Conservation (phyloP, 2,888 invertebrate species). For the Lasioglossum pauxillum region DNA sequence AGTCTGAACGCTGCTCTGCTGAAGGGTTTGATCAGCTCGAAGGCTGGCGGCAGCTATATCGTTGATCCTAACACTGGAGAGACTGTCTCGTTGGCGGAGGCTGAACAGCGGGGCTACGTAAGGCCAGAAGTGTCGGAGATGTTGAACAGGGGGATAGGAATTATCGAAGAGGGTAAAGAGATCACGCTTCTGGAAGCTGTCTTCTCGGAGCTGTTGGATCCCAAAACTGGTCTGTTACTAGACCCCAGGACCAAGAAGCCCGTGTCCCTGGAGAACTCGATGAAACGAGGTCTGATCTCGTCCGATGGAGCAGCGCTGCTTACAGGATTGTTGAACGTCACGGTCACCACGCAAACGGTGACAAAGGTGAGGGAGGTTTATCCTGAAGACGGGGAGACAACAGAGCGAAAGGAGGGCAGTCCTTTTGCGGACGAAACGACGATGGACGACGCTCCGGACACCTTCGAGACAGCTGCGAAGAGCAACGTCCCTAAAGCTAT, state of each 20-base stretch:
- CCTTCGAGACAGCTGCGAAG: conserved; percentile 86
- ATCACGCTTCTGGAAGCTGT: conserved; percentile 95
- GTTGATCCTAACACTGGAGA: conserved; percentile 91
- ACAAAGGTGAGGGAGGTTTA: conserved; percentile 89
- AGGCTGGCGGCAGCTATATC: conserved; percentile 86
- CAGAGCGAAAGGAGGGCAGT: conserved; percentile 88
- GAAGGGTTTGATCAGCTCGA: conserved; percentile 91
- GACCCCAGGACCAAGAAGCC: conserved; percentile 90
- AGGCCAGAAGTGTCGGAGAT: conserved; percentile 95
- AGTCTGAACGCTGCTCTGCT: conserved; percentile 93
- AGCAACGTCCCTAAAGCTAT: conserved; percentile 64
- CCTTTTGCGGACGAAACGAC: conserved; percentile 90
- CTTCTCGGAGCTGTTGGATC: conserved; percentile 93
- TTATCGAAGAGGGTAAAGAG: conserved; percentile 91
- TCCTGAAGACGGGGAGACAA: background rate
- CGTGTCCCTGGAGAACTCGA: conserved; percentile 93
- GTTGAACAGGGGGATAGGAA: conserved; percentile 93
- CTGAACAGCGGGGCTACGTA: conserved; percentile 91
- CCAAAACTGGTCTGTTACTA: conserved; percentile 93
- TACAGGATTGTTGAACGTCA: conserved; percentile 94
- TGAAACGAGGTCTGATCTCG: conserved; percentile 93
- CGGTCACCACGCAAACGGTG: conserved; percentile 94
- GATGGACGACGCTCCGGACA: conserved; percentile 89
- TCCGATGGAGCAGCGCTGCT: conserved; percentile 94
- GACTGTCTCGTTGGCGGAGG: conserved; percentile 91